Evolutionary conservation across 2,888 invertebrate genomes (phyloP).

Genomic region (Plebejus anna): DNA sequence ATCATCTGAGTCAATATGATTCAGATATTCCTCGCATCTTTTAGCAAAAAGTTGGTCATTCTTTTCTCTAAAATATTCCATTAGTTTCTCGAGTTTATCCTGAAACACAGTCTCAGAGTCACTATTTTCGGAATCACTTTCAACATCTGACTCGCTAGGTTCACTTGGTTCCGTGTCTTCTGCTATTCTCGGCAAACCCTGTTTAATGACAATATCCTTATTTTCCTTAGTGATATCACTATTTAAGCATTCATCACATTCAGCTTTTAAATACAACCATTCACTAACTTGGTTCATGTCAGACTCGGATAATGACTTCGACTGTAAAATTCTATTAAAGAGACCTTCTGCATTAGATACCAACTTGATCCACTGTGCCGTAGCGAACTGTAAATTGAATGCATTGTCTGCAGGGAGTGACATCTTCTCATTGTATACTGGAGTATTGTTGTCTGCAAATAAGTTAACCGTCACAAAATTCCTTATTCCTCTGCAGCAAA

Average conservation of each 20-base stretch:
- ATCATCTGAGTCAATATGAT: conserved; percentile 74
- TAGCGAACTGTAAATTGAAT: conserved; percentile 90
- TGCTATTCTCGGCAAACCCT: conserved; percentile 71
- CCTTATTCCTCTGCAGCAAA: conserved; percentile 83
- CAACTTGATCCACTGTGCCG: conserved; percentile 89
- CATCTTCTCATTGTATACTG: conserved; percentile 68
- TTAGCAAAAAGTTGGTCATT: conserved; percentile 84
- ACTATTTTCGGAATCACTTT: conserved; percentile 79
- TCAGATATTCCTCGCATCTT: conserved; percentile 81
- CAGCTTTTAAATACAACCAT: conserved; percentile 92
- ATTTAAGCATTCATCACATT: conserved; percentile 90
- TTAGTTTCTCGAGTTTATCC: conserved; percentile 85
- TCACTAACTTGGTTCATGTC: conserved; percentile 87
- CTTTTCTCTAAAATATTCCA: conserved; percentile 85
- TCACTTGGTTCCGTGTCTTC: conserved; percentile 81
- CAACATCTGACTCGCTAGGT: conserved; percentile 81
- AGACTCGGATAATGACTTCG: conserved; percentile 83
- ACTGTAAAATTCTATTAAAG: conserved; percentile 86
- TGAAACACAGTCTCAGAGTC: conserved; percentile 83
- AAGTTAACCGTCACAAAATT: conserved; percentile 86
- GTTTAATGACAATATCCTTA: conserved; percentile 64
- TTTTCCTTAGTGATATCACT: conserved; percentile 73
- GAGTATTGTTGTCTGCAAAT: conserved; percentile 83
- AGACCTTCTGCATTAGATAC: conserved; percentile 91
- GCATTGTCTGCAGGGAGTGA: conserved; percentile 59